Evolutionary conservation across 2,888 invertebrate species (phyloP), one percentile per base, ranked within the genome.

Genomic region (Teleiodes luculella): DNA sequence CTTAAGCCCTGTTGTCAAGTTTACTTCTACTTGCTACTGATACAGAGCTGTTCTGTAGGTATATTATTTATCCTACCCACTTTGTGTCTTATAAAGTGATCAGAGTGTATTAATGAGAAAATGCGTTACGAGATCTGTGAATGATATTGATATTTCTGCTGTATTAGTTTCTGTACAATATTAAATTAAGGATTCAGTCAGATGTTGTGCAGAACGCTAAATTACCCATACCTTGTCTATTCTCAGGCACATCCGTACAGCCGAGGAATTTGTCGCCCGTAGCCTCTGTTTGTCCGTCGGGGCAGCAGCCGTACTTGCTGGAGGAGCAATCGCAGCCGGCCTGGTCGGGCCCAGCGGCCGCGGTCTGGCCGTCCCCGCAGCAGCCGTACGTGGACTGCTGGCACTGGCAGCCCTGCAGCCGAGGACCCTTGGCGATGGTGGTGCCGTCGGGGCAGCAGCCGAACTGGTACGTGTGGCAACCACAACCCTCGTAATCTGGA

Each of bases 361-460:
- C 92, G 0, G 97, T 97, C 68, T 92, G 90, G 0, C 92, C 94
- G 76, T 98, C 97, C 0, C 94, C 92, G 64, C 98, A 98, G 76
- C 98, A 98, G 35, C 95, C 95, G 76, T 91, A 94, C 66, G 94
- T 91, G 0, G 94, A 92, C 59, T 94, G 91, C 45, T 92, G 88
- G 76, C 97, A 97, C 57, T 94, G 93, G 70, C 97, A 97, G 7
- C 96, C 95, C 85, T 81, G 76, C 35, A 74, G 70, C 51, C 70
- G 72, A 4, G 81, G 81, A 0, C 98, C 97, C 72, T 91, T 92
- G 3, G 97, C 95, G 52, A 91, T 79, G 0, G 93, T 93, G 57
- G 94, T 81, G 0, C 97, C 97, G 83, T 97, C 96, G 0, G 94
- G 92, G 70, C 98, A 98, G 72, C 98, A 98, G 1, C 97, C 97